phyloP scores from a whole-genome alignment of 2,797 vertebrate genomes.

The Sitta carolinensis region DNA sequence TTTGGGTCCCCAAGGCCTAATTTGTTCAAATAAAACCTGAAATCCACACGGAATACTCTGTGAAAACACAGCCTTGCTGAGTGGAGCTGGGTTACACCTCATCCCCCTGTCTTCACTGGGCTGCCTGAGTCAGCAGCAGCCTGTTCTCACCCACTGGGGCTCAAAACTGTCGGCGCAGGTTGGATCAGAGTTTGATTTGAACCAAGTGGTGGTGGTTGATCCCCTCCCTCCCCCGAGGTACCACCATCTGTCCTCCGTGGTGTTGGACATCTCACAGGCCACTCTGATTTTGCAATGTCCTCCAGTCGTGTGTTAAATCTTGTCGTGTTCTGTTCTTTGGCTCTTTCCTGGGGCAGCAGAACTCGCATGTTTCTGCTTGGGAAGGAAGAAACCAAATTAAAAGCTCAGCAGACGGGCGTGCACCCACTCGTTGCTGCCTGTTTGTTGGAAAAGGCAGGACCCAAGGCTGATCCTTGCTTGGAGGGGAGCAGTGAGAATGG shows the following conservation, averaged over 20 bases:
- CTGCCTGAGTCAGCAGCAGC: neutral
- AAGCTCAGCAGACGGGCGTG: neutral
- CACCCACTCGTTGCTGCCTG: neutral
- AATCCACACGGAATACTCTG: neutral
- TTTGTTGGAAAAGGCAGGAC: neutral
- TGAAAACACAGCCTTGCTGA: neutral
- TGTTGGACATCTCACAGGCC: neutral
- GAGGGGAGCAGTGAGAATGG: neutral
- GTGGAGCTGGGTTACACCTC: neutral
- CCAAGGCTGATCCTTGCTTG: neutral
- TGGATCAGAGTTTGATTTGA: neutral
- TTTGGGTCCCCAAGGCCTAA: slow-evolving; percentile 37
- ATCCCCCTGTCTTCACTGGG: fast-evolving
- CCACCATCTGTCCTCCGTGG: neutral
- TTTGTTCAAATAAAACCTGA: slow-evolving; percentile 49
- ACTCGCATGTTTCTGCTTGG: neutral
- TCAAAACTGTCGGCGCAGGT: neutral
- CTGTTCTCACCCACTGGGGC: neutral
- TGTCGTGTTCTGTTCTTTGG: neutral
- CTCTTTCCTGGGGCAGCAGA: neutral
- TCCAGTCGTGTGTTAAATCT: neutral
- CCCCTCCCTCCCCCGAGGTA: neutral
- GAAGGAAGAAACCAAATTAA: neutral
- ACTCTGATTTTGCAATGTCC: neutral
- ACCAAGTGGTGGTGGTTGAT: neutral